Evolutionary conservation across 2,888 invertebrate species (phyloP).

Genomic region (Toxonevra muliebris): DNA sequence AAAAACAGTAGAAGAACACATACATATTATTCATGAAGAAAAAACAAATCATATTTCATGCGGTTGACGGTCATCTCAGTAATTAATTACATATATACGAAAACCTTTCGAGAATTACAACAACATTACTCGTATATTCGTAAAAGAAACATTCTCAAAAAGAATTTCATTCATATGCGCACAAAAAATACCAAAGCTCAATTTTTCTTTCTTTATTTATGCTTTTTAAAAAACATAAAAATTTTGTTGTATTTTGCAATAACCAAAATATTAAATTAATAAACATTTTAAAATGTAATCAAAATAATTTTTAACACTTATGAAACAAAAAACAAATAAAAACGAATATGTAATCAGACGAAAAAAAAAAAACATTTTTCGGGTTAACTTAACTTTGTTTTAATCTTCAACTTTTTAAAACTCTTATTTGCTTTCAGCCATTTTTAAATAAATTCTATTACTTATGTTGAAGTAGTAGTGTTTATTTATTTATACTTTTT

Average conservation of each 20-base stretch:
- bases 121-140: neutral
- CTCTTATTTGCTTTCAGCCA: conserved; percentile 21
- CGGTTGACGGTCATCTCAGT: conserved; percentile 52
- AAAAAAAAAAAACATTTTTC: conserved; percentile 65
- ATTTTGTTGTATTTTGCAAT: conserved; percentile 60
- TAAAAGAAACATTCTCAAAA: neutral
- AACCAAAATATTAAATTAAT: conserved; percentile 48
- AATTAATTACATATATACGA: conserved; percentile 1
- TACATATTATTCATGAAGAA: neutral
- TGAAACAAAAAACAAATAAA: conserved; percentile 31
- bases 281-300: conserved; percentile 4
- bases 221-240: conserved; percentile 20
- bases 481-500: conserved; percentile 5
- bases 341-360: conserved; percentile 35
- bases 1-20: conserved; percentile 14
- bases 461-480: neutral
- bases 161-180: conserved; percentile 7
- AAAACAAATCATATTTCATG: conserved; percentile 41
- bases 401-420: conserved; percentile 14
- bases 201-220: conserved; percentile 21
- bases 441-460: conserved; percentile 14
- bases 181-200: conserved; percentile 32
- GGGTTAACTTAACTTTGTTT: conserved; percentile 45
- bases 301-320: neutral
- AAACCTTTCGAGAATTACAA: neutral